phyloP scores from a whole-genome alignment of 2,113 vertebrate species.

The Myotis lucifugus region DNA sequence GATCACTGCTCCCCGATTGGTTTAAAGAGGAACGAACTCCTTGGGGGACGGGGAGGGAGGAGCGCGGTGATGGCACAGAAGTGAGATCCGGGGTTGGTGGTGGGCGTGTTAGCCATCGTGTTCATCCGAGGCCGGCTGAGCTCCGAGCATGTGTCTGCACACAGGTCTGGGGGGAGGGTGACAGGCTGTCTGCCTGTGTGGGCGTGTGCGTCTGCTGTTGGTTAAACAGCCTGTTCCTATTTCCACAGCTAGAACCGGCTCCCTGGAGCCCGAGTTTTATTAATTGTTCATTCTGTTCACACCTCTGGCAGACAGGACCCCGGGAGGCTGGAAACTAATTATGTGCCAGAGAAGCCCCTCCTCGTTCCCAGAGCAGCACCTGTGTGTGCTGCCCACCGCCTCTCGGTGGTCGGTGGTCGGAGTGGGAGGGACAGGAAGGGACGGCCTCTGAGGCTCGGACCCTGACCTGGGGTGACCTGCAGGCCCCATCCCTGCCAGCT shows the following conservation, averaged over 20 bases:
- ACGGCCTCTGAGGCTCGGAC: not conserved
- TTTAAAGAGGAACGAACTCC: slow-evolving; percentile 3
- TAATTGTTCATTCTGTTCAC: slow-evolving; percentile 66
- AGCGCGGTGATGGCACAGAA: not conserved
- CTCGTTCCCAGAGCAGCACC: not conserved
- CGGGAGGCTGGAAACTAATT: slow-evolving; percentile 48
- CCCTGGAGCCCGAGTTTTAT: slow-evolving; percentile 45
- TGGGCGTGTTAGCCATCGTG: not conserved
- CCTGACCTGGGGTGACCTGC: not conserved
- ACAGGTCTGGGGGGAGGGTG: not conserved
- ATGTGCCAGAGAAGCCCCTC: not conserved
- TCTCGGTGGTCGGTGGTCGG: not conserved
- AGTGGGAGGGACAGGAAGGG: not conserved
- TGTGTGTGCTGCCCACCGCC: not conserved
- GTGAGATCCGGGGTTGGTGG: not conserved
- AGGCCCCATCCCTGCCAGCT: too few species aligned
- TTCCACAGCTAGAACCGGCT: slow-evolving; percentile 44
- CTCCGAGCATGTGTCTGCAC: not conserved
- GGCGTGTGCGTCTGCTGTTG: slow-evolving; percentile 31
- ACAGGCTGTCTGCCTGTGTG: slow-evolving; percentile 31
- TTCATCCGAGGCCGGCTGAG: not conserved
- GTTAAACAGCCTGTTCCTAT: slow-evolving; percentile 63
- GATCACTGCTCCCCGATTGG: not conserved
- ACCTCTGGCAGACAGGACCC: slow-evolving; percentile 49
- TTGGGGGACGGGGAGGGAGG: not conserved